phyloP scores from a whole-genome alignment of 2,113 vertebrate genomes.

The Odocoileus virginianus region DNA sequence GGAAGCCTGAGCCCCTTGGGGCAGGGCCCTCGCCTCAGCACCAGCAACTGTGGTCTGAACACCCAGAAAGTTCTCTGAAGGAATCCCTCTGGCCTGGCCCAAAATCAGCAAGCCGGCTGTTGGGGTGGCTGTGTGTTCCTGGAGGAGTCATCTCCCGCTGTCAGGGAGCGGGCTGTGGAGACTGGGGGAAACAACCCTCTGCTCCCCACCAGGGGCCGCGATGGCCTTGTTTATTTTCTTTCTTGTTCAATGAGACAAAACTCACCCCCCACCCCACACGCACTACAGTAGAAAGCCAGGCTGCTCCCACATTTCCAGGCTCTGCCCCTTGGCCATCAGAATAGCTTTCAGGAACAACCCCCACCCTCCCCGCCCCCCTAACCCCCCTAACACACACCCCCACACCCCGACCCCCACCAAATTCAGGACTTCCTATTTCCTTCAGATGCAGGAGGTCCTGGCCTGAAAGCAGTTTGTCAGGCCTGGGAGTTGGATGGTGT shows the following conservation, averaged over 20 bases:
- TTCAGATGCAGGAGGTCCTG: not conserved
- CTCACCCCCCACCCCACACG: not conserved
- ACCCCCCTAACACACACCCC: too few species aligned
- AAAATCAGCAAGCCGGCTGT: not conserved
- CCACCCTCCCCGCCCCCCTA: too few species aligned
- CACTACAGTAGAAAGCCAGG: fast-evolving
- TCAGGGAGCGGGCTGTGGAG: not conserved
- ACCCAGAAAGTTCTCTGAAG: not conserved
- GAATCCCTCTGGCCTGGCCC: not conserved
- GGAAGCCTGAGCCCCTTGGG: not conserved
- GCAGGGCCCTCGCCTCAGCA: fast-evolving
- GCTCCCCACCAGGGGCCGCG: not conserved
- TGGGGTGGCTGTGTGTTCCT: too few species aligned
- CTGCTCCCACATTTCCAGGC: fast-evolving
- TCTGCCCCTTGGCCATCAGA: not conserved
- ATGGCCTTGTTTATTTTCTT: not conserved
- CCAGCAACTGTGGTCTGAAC: not conserved
- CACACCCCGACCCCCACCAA: not conserved
- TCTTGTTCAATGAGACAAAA: not conserved
- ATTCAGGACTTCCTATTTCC: not conserved
- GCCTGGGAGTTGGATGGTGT: too few species aligned
- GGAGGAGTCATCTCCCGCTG: not conserved
- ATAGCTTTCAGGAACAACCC: not conserved
- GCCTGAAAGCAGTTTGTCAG: not conserved
- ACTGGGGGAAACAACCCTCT: not conserved